Evolutionary conservation across 2,797 vertebrate genomes (phyloP).

Genomic region (Dipus sagitta): DNA sequence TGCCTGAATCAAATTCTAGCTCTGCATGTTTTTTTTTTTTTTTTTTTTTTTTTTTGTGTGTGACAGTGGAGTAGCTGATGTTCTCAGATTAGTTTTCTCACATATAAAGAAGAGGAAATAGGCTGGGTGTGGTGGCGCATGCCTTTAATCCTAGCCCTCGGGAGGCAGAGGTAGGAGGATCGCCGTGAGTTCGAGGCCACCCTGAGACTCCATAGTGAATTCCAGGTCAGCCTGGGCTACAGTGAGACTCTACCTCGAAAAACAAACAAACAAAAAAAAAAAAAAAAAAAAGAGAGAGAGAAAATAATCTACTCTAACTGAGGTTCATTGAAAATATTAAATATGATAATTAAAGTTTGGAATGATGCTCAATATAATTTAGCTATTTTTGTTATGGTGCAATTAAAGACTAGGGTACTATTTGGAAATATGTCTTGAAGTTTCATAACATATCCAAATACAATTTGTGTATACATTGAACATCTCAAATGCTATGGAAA

Average conservation of each 20-base stretch:
- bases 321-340: conserved; percentile 53
- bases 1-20: conserved; percentile 34
- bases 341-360: conserved; percentile 39
- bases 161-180: too few relatives aligned
- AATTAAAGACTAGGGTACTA: not conserved
- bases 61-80: conserved; percentile 19
- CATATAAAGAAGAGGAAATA: not conserved
- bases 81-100: conserved; percentile 46
- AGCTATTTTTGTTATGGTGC: not conserved
- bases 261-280: too few relatives aligned
- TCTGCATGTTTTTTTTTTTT: not conserved
- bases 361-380: not conserved
- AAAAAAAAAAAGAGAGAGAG: too few relatives aligned
- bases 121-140: too few relatives aligned
- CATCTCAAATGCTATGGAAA: not conserved
- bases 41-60: conserved; percentile 39
- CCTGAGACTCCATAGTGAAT: too few relatives aligned
- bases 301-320: not conserved
- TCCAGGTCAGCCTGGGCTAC: too few relatives aligned
- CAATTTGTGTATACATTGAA: conserved; percentile 17
- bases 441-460: conserved; percentile 29
- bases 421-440: conserved; percentile 49
- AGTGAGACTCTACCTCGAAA: too few relatives aligned
- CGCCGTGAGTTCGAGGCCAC: too few relatives aligned
- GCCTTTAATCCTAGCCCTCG: too few relatives aligned